These are phyloP conservation scores for Takifugu bimaculatus DNA, from an alignment of 2,113 vertebrate species.

Conservation along the genomic window DNA sequence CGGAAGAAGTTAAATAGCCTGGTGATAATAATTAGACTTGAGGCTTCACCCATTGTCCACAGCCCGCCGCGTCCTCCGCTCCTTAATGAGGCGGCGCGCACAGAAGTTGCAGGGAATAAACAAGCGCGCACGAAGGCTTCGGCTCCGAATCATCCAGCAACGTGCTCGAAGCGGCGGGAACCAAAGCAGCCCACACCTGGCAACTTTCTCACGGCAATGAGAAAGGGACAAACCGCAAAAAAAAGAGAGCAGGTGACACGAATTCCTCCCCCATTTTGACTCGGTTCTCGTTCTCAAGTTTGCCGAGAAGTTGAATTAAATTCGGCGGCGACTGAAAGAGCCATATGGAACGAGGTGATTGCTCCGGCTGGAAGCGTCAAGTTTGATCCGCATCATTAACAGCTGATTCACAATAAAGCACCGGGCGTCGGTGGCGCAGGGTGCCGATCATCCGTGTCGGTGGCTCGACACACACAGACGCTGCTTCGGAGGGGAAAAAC, in stretches of 20 bases:
- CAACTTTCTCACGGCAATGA: constrained; percentile 47
- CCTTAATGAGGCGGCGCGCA: constrained; percentile 35
- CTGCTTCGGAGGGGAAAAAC: too few species aligned
- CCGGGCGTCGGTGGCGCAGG: background rate
- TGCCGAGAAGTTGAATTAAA: constrained; percentile 54
- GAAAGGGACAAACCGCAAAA: background rate
- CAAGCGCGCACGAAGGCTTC: constrained; percentile 20
- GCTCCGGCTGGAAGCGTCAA: constrained; percentile 35
- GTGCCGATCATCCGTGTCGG: constrained; percentile 24
- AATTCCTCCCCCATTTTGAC: background rate
- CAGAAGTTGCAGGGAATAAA: constrained; percentile 47
- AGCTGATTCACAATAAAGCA: constrained; percentile 37
- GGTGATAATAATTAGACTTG: constrained; percentile 55
- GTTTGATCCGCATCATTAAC: constrained; percentile 53
- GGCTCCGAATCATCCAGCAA: constrained; percentile 49
- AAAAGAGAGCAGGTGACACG: background rate
- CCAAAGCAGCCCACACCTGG: constrained; percentile 31
- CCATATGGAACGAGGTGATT: constrained; percentile 37
- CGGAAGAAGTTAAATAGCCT: constrained; percentile 52
- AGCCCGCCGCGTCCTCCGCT: constrained; percentile 48
- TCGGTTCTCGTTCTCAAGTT: background rate
- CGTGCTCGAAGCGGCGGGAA: constrained; percentile 34
- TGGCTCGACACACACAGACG: background rate
- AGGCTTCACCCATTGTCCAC: constrained; percentile 52
- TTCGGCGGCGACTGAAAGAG: background rate